phyloP scores from a whole-genome alignment of 2,797 vertebrate genomes.

The Apogon talboti region DNA sequence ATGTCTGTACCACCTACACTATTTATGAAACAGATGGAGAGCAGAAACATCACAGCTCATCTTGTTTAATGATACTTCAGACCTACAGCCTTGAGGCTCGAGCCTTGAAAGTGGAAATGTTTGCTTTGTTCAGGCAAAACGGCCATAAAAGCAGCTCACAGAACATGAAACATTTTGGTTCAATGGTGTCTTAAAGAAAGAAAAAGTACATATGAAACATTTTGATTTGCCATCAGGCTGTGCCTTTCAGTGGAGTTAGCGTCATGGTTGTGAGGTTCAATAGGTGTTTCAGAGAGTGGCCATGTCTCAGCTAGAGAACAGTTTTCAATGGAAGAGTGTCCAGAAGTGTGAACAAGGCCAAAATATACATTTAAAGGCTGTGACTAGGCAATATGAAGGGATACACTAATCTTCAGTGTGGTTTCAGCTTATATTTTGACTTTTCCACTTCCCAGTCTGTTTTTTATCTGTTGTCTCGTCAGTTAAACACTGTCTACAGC shows the following conservation, averaged over 20 bases:
- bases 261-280: not conserved
- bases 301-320: too few relatives aligned
- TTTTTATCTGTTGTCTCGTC: too few relatives aligned
- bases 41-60: not conserved
- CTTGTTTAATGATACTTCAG: not conserved
- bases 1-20: not conserved
- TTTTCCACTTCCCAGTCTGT: too few relatives aligned
- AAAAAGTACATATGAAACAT: too few relatives aligned
- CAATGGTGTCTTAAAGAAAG: too few relatives aligned
- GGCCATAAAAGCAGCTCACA: too few relatives aligned
- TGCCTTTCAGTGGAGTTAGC: not conserved
- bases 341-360: not conserved
- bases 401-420: too few relatives aligned
- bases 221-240: not conserved
- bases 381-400: too few relatives aligned
- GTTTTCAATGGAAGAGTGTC: not conserved
- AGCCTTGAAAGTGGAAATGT: too few relatives aligned
- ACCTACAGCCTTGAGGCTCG: not conserved
- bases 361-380: too few relatives aligned
- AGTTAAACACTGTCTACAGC: too few relatives aligned
- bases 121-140: not conserved
- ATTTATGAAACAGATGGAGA: slow-evolving; percentile 1
- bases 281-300: not conserved
- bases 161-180: not conserved
- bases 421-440: too few relatives aligned